Base-by-base conservation (phyloP, 2,113 vertebrate species). In the Clarias magur region DNA sequence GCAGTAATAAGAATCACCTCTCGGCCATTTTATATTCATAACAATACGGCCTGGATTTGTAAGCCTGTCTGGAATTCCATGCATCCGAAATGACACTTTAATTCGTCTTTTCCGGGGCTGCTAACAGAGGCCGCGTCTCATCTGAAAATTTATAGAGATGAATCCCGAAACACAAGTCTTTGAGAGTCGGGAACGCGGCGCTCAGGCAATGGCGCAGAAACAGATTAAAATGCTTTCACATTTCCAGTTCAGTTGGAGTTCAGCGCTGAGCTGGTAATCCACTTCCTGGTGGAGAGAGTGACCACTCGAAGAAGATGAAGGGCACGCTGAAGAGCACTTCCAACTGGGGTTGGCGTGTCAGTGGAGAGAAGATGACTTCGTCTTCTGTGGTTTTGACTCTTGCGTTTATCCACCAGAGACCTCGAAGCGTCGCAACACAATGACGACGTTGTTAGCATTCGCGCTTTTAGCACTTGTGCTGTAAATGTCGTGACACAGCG, bases 11-110 rank as follows among this genome's bases (percentile, higher is more conserved):
- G 70, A 92, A 92, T 91, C 85, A 86, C 78, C 65, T 85, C 76
- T 10, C 3, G 63, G 70, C 88, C 19, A 4, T 94, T 93, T 93
- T 89, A 91, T 91, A 93, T 93, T 93, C 92, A 92, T 91, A 90
- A 88, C 91, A 91, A 90, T 80, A 82, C 75, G 42, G 88, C 91
- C 90, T 90, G 91, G 91, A 85, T 90, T 85, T 91, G 88, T 92
- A 91, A 91, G 90, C 89, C 90, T 88, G 89, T 92, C 88, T 91
- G 87, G 88, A 93, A 62, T 92, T 92, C 91, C 83, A 90, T 93
- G 92, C 91, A 91, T 93, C 86, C 86, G 90, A 93, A 93, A 93
- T 92, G 90, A 91, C 86, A 91, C 89, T 83, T 72, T 72, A 84
- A 89, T 85, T 76, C 80, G 65, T 88, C 85, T 76, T 86, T 87